These are phyloP conservation scores for Indicator maculatus DNA, from an alignment of 2,113 vertebrate genomes.

Conservation along the genomic window DNA sequence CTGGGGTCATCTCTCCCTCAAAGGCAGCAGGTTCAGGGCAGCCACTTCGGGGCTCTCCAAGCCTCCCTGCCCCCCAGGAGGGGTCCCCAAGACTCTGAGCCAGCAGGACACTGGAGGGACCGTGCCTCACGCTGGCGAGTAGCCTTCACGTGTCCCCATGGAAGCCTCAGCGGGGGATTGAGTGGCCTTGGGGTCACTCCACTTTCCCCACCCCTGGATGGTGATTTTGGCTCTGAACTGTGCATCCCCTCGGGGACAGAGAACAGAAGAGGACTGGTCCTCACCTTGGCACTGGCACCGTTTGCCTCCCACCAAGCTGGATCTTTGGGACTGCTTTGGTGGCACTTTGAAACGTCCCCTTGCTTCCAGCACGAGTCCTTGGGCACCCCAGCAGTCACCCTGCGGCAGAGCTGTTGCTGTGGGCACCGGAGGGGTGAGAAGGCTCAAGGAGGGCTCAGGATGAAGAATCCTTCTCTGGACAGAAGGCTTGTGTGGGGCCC, in stretches of 20 bases:
- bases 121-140: rapidly evolving
- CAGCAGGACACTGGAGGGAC: background rate
- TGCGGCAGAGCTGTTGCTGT: background rate
- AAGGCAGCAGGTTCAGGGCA: background rate
- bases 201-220: rapidly evolving
- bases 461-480: rapidly evolving
- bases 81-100: background rate
- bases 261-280: background rate
- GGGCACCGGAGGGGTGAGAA: background rate
- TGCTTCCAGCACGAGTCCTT: background rate
- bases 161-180: rapidly evolving
- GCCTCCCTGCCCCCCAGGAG: background rate
- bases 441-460: background rate
- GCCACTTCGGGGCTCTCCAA: background rate
- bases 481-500: background rate
- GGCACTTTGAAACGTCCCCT: background rate
- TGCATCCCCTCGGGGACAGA: rapidly evolving
- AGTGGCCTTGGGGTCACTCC: background rate
- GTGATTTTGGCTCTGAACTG: rapidly evolving
- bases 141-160: background rate
- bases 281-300: rapidly evolving
- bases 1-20: background rate
- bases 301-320: background rate
- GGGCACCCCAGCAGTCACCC: background rate
- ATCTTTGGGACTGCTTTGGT: background rate